phyloP scores from a whole-genome alignment of 2,888 invertebrate genomes.

The Chalcosyrphus nemorum region DNA sequence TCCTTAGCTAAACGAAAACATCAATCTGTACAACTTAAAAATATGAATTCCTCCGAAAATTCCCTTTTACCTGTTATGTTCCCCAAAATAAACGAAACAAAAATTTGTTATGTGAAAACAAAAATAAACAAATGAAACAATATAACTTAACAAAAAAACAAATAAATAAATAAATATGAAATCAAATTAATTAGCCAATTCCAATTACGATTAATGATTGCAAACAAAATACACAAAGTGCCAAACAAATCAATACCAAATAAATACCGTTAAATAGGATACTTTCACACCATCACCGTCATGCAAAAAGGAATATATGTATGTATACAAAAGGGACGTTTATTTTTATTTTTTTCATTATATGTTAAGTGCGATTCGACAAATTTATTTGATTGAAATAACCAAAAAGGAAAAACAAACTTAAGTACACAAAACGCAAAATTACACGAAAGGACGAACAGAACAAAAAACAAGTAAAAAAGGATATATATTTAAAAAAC shows the following conservation, averaged over 20 bases:
- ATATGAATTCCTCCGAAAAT: not conserved
- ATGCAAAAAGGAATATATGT: slow-evolving; percentile 40
- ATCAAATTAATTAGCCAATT: slow-evolving; percentile 73
- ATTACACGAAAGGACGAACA: slow-evolving; percentile 53
- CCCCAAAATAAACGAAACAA: slow-evolving; percentile 19
- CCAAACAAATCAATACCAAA: slow-evolving; percentile 42
- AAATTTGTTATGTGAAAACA: slow-evolving; percentile 34
- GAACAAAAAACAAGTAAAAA: not conserved
- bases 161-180: slow-evolving; percentile 58
- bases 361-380: slow-evolving; percentile 4
- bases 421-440: slow-evolving; percentile 22
- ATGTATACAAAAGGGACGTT: not conserved
- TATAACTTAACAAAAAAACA: slow-evolving; percentile 25
- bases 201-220: slow-evolving; percentile 54
- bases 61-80: slow-evolving; percentile 24
- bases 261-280: slow-evolving; percentile 37
- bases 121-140: slow-evolving; percentile 41
- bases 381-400: slow-evolving; percentile 15
- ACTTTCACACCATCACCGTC: slow-evolving; percentile 49
- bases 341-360: slow-evolving; percentile 8
- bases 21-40: not conserved
- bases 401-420: not conserved
- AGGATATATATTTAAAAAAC: not conserved
- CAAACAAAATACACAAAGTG: slow-evolving; percentile 46
- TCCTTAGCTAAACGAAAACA: not conserved